Evolutionary conservation across 2,113 vertebrate species (phyloP).

Genomic region (Macrotus californicus): DNA sequence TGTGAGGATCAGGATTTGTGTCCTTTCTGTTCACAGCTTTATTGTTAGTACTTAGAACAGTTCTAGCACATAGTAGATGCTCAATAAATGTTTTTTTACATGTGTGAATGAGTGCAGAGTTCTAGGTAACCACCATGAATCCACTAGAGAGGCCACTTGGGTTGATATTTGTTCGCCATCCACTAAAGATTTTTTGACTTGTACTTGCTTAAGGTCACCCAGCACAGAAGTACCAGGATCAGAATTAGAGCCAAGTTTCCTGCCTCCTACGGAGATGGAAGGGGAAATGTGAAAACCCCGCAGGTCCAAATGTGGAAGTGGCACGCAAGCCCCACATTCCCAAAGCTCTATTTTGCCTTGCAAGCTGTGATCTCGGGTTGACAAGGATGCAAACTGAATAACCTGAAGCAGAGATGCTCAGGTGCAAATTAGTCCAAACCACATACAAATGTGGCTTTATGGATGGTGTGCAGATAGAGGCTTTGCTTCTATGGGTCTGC

Average conservation of each 20-base stretch:
- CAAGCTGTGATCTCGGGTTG: constrained; percentile 27
- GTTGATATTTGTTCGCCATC: background rate
- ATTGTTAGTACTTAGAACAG: background rate
- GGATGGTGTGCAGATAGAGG: background rate
- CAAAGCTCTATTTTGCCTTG: background rate
- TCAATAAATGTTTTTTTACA: background rate
- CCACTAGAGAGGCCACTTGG: background rate
- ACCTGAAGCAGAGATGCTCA: background rate
- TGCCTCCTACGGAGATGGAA: background rate
- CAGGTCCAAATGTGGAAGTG: background rate
- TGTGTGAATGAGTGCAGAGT: background rate
- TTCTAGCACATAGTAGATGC: background rate
- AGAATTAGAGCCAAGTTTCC: background rate
- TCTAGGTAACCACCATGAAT: background rate
- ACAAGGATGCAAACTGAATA: constrained; percentile 4
- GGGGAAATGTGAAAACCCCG: background rate
- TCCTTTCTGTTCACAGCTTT: background rate
- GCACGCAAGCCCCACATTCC: background rate
- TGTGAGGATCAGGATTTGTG: background rate
- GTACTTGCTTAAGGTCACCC: background rate
- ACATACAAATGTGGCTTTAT: background rate
- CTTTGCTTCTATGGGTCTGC: background rate
- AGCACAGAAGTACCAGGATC: background rate
- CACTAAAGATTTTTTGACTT: background rate
- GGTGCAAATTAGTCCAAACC: background rate